A percentile compares a stretch with the other conserved stretches of the same genome.
phyloP scores from a whole-genome alignment of 2,888 invertebrate species.

The Stictocephala bisonia region DNA sequence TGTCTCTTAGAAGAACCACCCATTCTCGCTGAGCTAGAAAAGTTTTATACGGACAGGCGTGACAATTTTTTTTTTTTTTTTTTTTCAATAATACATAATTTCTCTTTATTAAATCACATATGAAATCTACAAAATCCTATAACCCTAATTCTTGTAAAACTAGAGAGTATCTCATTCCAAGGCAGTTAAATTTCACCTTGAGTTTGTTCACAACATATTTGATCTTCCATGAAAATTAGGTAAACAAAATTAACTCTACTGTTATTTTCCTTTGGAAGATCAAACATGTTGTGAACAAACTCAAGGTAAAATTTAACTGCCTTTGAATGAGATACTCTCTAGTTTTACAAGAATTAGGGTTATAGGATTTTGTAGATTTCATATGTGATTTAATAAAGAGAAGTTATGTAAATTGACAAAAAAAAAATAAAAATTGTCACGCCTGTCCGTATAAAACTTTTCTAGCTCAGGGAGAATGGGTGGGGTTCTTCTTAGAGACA shows the following conservation, averaged over 20 bases:
- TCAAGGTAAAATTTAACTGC: background rate
- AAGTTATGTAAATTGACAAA: too few relatives aligned
- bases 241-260: background rate
- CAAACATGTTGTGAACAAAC: background rate
- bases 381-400: conserved; percentile 36
- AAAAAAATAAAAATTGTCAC: too few relatives aligned
- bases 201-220: background rate
- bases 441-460: too few relatives aligned
- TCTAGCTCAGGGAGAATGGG: too few relatives aligned
- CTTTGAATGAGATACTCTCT: background rate
- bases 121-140: conserved; percentile 37
- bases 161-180: background rate
- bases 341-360: conserved; percentile 6
- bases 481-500: too few relatives aligned
- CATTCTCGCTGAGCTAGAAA: too few relatives aligned
- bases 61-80: too few relatives aligned
- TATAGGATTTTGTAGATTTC: conserved; percentile 36
- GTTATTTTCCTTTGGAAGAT: background rate
- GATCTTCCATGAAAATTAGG: background rate
- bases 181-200: background rate
- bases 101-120: conserved; percentile 36
- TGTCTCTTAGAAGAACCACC: too few relatives aligned
- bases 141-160: conserved; percentile 5
- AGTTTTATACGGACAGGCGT: too few relatives aligned
- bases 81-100: too few relatives aligned